These are phyloP conservation scores for Picus viridis DNA, from an alignment of 2,797 vertebrate genomes.

Conservation along the genomic window DNA sequence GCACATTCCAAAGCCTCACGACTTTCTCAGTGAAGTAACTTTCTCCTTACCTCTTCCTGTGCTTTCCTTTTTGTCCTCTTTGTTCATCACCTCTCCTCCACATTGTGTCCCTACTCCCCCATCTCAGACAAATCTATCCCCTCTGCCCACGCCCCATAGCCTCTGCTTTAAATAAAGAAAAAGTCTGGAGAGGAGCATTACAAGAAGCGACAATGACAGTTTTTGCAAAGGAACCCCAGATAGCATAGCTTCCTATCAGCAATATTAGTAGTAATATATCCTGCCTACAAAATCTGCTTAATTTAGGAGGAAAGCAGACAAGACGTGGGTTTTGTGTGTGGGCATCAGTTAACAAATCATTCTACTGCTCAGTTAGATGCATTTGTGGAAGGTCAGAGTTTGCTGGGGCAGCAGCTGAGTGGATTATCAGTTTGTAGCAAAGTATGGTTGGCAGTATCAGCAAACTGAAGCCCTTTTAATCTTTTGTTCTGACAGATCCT, in stretches of 20 bases:
- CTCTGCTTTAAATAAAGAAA: not conserved
- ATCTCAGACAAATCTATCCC: not conserved
- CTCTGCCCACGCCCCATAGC: not conserved
- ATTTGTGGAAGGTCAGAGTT: not conserved
- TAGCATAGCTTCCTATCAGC: not conserved
- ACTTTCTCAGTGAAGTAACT: too few species aligned
- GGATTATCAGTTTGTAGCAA: not conserved
- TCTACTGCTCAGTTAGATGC: not conserved
- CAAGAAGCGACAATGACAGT: not conserved
- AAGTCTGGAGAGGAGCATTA: not conserved
- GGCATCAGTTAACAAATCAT: not conserved
- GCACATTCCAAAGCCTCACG: too few species aligned
- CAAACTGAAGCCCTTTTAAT: not conserved
- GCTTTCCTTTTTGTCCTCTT: not conserved
- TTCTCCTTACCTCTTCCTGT: not conserved
- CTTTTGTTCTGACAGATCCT: not conserved
- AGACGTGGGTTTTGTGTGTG: not conserved
- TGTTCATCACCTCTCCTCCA: not conserved
- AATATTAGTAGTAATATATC: not conserved
- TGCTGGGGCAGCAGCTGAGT: not conserved
- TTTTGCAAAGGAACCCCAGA: not conserved
- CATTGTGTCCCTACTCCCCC: not conserved
- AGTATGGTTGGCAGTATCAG: not conserved
- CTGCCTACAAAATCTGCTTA: not conserved
- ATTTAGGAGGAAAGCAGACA: not conserved